phyloP scores from a whole-genome alignment of 2,888 invertebrate genomes.

The Xestia sexstrigata region DNA sequence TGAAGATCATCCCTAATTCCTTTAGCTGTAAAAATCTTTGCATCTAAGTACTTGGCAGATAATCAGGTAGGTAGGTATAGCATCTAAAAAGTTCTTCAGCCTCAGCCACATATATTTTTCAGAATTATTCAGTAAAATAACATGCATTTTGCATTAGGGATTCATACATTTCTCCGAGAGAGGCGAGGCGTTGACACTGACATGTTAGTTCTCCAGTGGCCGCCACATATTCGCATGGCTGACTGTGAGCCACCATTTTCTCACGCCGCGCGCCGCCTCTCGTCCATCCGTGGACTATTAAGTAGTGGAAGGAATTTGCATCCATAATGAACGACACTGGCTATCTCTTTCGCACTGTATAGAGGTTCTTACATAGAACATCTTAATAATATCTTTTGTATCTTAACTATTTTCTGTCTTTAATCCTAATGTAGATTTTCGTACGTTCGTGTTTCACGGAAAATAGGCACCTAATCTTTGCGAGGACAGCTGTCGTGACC shows the following conservation, averaged over 20 bases:
- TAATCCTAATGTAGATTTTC: background rate
- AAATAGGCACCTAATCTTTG: too few relatives aligned
- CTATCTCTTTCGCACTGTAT: slow-evolving; percentile 69
- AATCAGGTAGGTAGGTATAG: background rate
- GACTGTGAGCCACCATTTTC: slow-evolving; percentile 77
- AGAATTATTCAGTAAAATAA: slow-evolving; percentile 53
- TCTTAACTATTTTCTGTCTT: background rate
- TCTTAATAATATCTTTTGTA: background rate
- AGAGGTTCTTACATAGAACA: slow-evolving; percentile 17
- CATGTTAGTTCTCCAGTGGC: slow-evolving; percentile 49
- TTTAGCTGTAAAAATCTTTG: background rate
- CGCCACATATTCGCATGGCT: slow-evolving; percentile 68
- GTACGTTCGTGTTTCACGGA: background rate
- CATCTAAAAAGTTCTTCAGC: slow-evolving; percentile 20
- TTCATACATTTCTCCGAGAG: slow-evolving; percentile 51
- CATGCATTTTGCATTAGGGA: slow-evolving; percentile 60
- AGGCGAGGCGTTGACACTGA: slow-evolving; percentile 53
- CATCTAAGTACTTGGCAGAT: background rate
- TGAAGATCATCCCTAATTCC: too few relatives aligned
- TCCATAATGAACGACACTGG: slow-evolving; percentile 74
- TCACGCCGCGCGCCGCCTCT: slow-evolving; percentile 82
- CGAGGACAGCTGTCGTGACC: background rate
- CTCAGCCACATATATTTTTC: slow-evolving; percentile 36
- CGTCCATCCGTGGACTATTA: slow-evolving; percentile 79
- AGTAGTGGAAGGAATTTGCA: slow-evolving; percentile 83